Base-by-base conservation (phyloP, 1,140 invertebrate species). In the Stegodyphus mimosarum region DNA sequence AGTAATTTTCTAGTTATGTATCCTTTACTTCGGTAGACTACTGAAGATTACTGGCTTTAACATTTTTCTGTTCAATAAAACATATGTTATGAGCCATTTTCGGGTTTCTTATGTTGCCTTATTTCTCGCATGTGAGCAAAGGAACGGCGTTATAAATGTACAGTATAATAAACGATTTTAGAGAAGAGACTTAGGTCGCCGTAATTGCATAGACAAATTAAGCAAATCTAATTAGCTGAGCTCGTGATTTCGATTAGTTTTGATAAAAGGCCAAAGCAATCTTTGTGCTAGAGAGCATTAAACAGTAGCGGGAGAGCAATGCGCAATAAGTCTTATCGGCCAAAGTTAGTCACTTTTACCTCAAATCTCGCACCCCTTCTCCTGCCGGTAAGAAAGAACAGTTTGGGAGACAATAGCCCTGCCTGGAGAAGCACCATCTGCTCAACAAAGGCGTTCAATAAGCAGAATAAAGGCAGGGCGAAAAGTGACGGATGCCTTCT, bases 401-500 rank as follows among this genome's bases (percentile, higher is more conserved):
- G 74, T 64, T 64, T 49, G 51, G 60, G 74, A 76, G 66, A 78
- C 76, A 78, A 78, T 78, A 69, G 76, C 63, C 49, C n/a, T 69
- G 33, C 33, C 66, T 66, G 63, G 66, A 78, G 76, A 64, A 78
- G 76, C 76, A 78, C 76, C 76, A 78, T 66, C 52, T 55, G 72
- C 52, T 53, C 52, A 74, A 60, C 51, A 60, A 60, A 60, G 18
- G 72, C 15, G 72, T 55, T 74, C 51, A 60, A 60, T 60, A 66
- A 60, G 78, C 67, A 60, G 67, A 50, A 80, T 66, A 80, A 71
- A 69, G 78, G 78, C 51, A 66, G 53, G 78, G 78, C 78, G 79
- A 72, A 66, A 81, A 81, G 69, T 81, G 79, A 81, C 69, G 13
- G 79, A 81, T 81, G 79, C 70, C 69, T 81, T 73, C 79, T 81